phyloP scores from a whole-genome alignment of 2,797 vertebrate genomes.

The Trachurus trachurus region DNA sequence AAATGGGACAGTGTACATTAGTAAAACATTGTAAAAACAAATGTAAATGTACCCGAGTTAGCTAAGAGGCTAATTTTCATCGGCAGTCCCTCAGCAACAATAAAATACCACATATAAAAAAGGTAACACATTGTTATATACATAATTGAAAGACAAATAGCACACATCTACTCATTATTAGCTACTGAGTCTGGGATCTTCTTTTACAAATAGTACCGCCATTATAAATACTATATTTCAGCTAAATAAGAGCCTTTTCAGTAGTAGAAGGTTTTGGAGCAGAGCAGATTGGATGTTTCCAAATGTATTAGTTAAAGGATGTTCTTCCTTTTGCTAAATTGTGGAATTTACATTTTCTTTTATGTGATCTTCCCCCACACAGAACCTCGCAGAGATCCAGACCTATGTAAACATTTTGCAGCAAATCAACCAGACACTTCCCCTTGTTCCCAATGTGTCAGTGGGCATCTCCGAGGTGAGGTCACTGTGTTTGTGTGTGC shows the following conservation, averaged over 20 bases:
- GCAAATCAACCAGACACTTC: conserved; percentile 93
- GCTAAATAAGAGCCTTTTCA: conserved; percentile 34
- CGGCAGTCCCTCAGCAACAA: no score
- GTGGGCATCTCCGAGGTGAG: conserved; percentile 90
- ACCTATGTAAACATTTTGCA: conserved; percentile 94
- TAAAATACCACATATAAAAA: no score
- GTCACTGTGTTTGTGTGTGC: conserved; percentile 48
- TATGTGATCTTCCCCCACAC: conserved; percentile 43
- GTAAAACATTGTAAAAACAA: no score
- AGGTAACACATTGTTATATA: no score
- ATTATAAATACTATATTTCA: conserved; percentile 15
- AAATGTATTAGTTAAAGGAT: neutral
- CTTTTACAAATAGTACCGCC: no score
- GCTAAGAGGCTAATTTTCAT: no score
- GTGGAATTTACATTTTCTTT: conserved; percentile 6
- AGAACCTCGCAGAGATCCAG: conserved; percentile 98
- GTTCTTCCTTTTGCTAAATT: conserved; percentile 10
- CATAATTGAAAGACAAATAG: no score
- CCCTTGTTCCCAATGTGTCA: conserved; percentile 84
- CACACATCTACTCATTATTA: conserved; percentile 28
- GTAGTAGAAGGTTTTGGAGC: neutral
- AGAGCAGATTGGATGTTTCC: neutral
- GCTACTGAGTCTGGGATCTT: no score
- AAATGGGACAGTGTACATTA: no score
- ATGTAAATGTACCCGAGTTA: no score